A percentile compares a stretch with the other conserved stretches of the same genome.
phyloP scores from a whole-genome alignment of 2,113 vertebrate genomes.

The Lasiurus cinereus region DNA sequence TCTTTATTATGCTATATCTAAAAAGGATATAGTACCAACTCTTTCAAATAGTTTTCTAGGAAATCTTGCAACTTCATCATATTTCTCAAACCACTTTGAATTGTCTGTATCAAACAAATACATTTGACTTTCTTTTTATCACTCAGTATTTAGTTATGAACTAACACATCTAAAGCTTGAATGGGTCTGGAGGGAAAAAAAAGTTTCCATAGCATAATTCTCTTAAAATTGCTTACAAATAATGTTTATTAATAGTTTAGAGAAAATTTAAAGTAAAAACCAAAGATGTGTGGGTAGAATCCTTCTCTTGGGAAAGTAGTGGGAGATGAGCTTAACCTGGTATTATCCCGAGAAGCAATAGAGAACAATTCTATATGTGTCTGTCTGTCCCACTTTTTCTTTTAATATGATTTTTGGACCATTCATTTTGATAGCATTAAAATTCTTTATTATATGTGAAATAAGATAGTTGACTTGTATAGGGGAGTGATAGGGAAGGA shows the following conservation, averaged over 20 bases:
- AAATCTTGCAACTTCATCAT: constrained; percentile 18
- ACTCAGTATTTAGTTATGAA: neutral
- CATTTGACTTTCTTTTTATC: neutral
- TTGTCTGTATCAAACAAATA: neutral
- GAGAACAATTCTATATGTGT: neutral
- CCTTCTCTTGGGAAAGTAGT: neutral
- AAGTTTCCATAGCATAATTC: neutral
- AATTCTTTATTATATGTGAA: constrained; percentile 23
- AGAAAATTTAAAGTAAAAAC: neutral
- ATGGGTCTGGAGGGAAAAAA: neutral
- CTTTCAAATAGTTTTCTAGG: constrained; percentile 8
- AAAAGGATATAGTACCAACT: constrained; percentile 3
- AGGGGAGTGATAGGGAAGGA: neutral
- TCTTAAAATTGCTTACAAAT: neutral
- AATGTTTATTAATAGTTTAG: neutral
- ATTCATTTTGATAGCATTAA: neutral
- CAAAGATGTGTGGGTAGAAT: neutral
- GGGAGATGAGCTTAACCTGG: neutral
- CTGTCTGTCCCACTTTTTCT: neutral
- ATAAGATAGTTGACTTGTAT: neutral
- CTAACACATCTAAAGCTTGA: neutral
- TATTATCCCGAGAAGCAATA: neutral
- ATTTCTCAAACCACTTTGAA: constrained; percentile 13
- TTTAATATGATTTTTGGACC: constrained; percentile 21
- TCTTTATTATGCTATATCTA: constrained; percentile 29